Evolutionary conservation across 2,888 invertebrate genomes (phyloP).

Genomic region (Phalera bucephala): DNA sequence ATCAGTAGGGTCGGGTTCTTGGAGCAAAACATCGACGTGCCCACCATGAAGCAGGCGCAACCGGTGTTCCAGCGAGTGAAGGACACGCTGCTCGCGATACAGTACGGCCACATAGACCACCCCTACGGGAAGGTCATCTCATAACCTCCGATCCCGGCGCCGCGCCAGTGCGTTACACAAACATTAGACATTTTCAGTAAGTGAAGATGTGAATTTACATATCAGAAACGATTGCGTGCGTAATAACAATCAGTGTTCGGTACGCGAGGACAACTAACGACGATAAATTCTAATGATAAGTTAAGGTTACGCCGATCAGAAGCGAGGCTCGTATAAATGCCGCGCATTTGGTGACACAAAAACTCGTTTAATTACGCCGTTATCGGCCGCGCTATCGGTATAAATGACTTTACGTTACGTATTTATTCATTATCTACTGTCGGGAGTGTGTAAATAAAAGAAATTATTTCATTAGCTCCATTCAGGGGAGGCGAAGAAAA

Average conservation of each 20-base stretch:
- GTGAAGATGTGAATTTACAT: conserved; percentile 26
- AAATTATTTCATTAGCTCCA: conserved; percentile 17
- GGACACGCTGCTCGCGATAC: conserved; percentile 92
- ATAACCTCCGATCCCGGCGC: conserved; percentile 41
- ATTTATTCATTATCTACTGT: conserved; percentile 30
- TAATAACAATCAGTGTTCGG: conserved; percentile 37
- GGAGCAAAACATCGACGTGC: conserved; percentile 86
- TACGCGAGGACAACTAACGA: conserved; percentile 42
- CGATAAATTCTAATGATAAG: conserved; percentile 47
- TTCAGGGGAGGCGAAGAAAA: not conserved
- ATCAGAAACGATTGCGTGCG: conserved; percentile 23
- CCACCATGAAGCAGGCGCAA: conserved; percentile 87
- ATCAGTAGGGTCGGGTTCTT: conserved; percentile 93
- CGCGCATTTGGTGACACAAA: conserved; percentile 37
- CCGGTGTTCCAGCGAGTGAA: conserved; percentile 89
- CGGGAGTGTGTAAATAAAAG: conserved; percentile 20
- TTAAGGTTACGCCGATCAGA: conserved; percentile 36
- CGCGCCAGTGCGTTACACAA: conserved; percentile 11
- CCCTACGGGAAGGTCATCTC: conserved; percentile 87
- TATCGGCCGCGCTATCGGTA: conserved; percentile 33
- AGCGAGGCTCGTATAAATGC: conserved; percentile 29
- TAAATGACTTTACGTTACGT: conserved; percentile 33
- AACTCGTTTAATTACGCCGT: conserved; percentile 34
- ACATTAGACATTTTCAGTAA: conserved; percentile 17
- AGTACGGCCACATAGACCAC: conserved; percentile 92